Conservation (phyloP, 2,113 vertebrate species). For the Illadopsis cleaveri region DNA sequence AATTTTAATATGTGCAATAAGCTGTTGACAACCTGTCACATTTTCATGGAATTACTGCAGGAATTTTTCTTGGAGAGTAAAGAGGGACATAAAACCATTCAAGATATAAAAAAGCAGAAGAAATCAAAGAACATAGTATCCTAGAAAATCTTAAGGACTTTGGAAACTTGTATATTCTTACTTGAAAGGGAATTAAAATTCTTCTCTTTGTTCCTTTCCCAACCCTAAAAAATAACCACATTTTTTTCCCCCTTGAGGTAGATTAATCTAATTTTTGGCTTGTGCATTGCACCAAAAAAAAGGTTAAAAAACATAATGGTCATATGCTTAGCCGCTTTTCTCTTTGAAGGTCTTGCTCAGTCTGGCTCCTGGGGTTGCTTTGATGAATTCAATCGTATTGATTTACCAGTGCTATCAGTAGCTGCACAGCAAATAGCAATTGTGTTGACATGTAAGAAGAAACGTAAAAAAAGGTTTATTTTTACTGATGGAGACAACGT, state of each 20-base stretch:
- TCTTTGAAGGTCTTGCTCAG: slow-evolving; percentile 88
- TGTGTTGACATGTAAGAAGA: slow-evolving; percentile 93
- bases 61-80: background rate
- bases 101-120: background rate
- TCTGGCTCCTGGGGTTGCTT: slow-evolving; percentile 99
- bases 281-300: background rate
- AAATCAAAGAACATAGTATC: background rate
- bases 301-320: background rate
- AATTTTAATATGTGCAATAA: background rate
- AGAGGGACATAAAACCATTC: background rate
- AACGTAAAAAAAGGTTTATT: slow-evolving; percentile 85
- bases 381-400: slow-evolving; percentile 96
- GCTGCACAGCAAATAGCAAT: slow-evolving; percentile 96
- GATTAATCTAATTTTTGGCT: background rate
- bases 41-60: background rate
- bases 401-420: slow-evolving; percentile 94
- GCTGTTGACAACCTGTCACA: background rate
- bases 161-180: background rate
- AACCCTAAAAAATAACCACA: background rate
- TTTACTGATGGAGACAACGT: slow-evolving; percentile 95
- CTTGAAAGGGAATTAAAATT: background rate
- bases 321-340: background rate
- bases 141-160: background rate
- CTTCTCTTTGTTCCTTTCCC: background rate
- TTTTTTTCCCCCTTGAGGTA: fast-evolving